Evolutionary conservation across 2,113 vertebrate species (phyloP).

Genomic region (Genyomyrus donnyi): DNA sequence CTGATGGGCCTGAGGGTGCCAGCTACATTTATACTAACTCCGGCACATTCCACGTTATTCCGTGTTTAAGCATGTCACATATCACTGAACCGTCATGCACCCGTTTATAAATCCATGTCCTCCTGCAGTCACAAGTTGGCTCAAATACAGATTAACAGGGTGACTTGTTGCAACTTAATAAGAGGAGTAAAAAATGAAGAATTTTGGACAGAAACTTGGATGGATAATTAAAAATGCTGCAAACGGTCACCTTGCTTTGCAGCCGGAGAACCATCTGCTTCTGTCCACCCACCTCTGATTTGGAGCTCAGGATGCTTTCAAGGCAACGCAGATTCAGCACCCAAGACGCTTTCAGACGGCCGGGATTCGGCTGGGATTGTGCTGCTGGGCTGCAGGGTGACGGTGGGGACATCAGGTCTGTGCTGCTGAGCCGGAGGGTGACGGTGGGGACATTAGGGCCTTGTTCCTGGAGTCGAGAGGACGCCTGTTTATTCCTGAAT

Average conservation of each 20-base stretch:
- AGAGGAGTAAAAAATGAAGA: background rate
- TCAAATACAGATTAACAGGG: background rate
- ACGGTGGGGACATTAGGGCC: background rate
- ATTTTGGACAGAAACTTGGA: slow-evolving; percentile 1
- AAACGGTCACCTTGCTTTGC: slow-evolving; percentile 4
- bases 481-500: background rate
- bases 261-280: slow-evolving; percentile 3
- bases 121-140: background rate
- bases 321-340: background rate
- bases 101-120: background rate
- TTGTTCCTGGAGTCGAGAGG: background rate
- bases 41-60: background rate
- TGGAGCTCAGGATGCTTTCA: background rate
- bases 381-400: background rate
- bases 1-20: background rate
- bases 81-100: background rate
- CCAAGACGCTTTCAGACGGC: background rate
- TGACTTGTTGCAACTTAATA: background rate
- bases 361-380: background rate
- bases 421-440: background rate
- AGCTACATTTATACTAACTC: background rate
- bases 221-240: background rate
- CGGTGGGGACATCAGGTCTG: background rate
- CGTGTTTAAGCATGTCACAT: background rate
- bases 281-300: background rate